Evolutionary conservation across 2,113 vertebrate genomes (phyloP).

Genomic region (Lophius piscatorius): DNA sequence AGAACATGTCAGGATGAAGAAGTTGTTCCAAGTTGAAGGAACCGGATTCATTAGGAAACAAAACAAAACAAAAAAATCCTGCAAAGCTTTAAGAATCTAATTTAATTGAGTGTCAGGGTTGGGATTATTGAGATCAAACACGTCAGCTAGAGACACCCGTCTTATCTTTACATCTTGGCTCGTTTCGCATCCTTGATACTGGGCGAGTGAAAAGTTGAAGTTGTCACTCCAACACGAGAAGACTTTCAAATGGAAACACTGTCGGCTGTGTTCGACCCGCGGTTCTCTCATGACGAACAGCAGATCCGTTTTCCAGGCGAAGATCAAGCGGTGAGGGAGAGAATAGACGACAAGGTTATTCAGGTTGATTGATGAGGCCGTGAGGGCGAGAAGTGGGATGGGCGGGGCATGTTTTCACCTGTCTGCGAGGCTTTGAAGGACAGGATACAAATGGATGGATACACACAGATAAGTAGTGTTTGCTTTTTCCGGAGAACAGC

Average conservation of each 20-base stretch:
- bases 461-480: no score
- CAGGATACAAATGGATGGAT: not conserved
- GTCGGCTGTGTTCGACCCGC: not conserved
- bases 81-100: no score
- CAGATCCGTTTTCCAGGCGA: not conserved
- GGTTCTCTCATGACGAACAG: not conserved
- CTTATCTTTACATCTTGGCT: not conserved
- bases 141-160: not conserved
- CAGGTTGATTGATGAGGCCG: conserved; percentile 20
- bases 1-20: no score
- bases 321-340: not conserved
- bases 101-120: no score
- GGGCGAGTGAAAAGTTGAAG: no score
- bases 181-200: no score
- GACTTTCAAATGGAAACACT: not conserved
- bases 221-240: no score
- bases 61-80: no score
- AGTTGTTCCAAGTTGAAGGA: no score
- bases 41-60: no score
- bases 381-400: not conserved
- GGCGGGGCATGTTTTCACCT: conserved; percentile 16
- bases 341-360: not conserved
- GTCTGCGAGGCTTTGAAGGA: not conserved
- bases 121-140: not conserved
- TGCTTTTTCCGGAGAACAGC: not conserved